These are phyloP conservation scores for Hylia prasina DNA, from an alignment of 2,113 vertebrate genomes.

Conservation along the genomic window DNA sequence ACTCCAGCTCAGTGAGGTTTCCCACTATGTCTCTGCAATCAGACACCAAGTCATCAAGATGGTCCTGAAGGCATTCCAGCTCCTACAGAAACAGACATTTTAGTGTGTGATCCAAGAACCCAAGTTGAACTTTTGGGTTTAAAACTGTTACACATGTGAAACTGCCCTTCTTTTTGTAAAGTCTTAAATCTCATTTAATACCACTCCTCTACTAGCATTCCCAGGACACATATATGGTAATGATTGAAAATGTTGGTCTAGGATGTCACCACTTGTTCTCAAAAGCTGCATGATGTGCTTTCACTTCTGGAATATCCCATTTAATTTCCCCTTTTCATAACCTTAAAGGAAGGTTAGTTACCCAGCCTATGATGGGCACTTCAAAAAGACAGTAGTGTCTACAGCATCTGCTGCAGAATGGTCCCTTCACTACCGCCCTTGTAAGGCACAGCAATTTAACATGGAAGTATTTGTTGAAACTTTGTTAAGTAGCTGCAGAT, in stretches of 20 bases:
- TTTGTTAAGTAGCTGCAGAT: conserved; percentile 37
- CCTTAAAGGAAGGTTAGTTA: neutral
- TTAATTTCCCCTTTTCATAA: neutral
- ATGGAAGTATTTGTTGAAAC: neutral
- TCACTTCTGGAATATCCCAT: neutral
- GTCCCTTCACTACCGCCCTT: neutral
- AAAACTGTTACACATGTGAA: neutral
- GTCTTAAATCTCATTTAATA: neutral
- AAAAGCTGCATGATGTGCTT: neutral
- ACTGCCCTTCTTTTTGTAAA: neutral
- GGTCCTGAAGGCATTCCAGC: conserved; percentile 95
- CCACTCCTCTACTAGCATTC: neutral
- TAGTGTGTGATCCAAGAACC: neutral
- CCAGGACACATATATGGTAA: accelerated
- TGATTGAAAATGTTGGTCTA: neutral
- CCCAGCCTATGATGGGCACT: neutral
- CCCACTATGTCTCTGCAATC: conserved; percentile 92
- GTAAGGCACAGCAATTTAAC: neutral
- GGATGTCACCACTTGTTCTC: neutral
- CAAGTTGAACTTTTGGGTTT: neutral
- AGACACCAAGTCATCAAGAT: conserved; percentile 87
- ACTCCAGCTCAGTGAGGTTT: conserved; percentile 94
- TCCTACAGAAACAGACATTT: conserved; percentile 72
- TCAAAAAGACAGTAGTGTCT: neutral
- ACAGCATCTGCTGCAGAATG: neutral